Evolutionary conservation across 2,113 vertebrate genomes (phyloP).

Genomic region (Ceyx margarethae): DNA sequence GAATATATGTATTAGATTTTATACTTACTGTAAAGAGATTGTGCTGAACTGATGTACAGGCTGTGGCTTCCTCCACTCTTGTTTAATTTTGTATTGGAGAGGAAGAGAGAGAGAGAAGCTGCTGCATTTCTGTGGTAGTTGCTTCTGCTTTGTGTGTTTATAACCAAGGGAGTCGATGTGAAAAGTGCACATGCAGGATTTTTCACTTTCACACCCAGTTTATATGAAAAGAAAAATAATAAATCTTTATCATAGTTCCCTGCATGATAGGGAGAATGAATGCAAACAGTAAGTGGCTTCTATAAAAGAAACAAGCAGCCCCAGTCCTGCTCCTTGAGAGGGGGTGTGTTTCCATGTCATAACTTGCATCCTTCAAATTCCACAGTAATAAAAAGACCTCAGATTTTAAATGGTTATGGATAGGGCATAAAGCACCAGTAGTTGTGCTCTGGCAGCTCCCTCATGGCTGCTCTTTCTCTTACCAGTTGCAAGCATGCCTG

Average conservation of each 20-base stretch:
- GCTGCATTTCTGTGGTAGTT: neutral
- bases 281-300: neutral
- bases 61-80: neutral
- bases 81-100: neutral
- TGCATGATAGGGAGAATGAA: neutral
- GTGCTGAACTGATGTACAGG: neutral
- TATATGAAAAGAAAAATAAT: no score
- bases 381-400: conserved; percentile 43
- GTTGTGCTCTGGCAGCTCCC: neutral
- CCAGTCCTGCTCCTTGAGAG: neutral
- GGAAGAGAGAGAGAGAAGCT: neutral
- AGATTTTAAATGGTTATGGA: conserved; percentile 45
- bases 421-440: neutral
- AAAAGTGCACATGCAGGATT: neutral
- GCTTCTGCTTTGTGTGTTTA: neutral
- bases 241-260: neutral
- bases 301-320: conserved; percentile 37
- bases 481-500: conserved; percentile 33
- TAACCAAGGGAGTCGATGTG: neutral
- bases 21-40: neutral
- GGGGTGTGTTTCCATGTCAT: conserved; percentile 53
- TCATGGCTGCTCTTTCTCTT: neutral
- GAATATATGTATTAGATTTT: neutral
- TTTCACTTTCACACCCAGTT: no score
- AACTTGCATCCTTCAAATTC: conserved; percentile 58